A percentile compares a stretch with the other conserved stretches of the same genome.
phyloP scores from a whole-genome alignment of 2,888 invertebrate genomes.

The Chaetoderma sp. region DNA sequence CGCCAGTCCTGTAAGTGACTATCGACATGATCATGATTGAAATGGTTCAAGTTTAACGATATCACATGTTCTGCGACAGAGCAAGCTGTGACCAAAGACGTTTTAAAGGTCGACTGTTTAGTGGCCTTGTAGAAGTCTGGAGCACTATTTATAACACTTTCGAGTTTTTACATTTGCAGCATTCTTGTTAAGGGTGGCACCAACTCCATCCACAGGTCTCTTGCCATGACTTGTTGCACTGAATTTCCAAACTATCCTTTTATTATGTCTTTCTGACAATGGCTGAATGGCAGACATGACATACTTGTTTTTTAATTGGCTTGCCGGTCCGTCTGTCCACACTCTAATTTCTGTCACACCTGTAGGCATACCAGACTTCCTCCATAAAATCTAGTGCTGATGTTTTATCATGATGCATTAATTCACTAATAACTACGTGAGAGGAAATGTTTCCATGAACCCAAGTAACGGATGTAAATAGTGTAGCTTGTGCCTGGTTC shows the following conservation, averaged over 20 bases:
- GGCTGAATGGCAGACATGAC: not conserved
- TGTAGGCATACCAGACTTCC: not conserved
- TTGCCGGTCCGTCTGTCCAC: slow-evolving; percentile 5
- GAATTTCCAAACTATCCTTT: slow-evolving; percentile 11
- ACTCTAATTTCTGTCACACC: not conserved
- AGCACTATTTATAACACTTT: not conserved
- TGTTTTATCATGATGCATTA: slow-evolving; percentile 4
- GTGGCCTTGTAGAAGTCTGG: not conserved
- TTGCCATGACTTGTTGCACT: slow-evolving; percentile 13
- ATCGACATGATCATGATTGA: too few species aligned
- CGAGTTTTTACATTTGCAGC: not conserved
- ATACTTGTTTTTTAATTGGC: slow-evolving; percentile 16
- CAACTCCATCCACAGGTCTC: slow-evolving; percentile 6
- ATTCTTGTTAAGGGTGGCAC: slow-evolving; percentile 2
- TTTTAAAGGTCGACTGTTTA: not conserved
- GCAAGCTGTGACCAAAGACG: not conserved
- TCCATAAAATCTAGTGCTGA: slow-evolving; percentile 1
- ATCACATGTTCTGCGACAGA: not conserved
- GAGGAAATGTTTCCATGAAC: not conserved
- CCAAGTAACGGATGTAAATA: slow-evolving; percentile 6
- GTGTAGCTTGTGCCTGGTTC: slow-evolving; percentile 5
- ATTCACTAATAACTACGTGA: slow-evolving; percentile 2
- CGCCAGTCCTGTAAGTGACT: too few species aligned
- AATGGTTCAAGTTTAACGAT: not conserved
- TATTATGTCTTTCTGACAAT: not conserved